Evolutionary conservation across 2,113 vertebrate species (phyloP), one percentile per base, ranked within the genome.

Genomic region (Odocoileus hemionus): DNA sequence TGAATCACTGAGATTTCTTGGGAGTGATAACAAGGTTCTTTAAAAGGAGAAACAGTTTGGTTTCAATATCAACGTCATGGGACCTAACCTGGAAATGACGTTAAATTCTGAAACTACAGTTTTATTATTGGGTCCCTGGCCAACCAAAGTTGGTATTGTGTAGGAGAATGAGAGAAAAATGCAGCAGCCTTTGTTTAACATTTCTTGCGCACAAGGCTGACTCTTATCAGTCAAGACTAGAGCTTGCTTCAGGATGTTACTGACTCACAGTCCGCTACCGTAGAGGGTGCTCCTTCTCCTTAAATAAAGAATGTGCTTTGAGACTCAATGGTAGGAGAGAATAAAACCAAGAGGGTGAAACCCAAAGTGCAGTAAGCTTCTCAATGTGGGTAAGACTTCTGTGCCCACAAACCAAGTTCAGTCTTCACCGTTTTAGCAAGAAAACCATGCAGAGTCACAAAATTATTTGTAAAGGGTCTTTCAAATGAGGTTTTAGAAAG

Each of bases 21-120:
- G 96, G 93, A 94, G 50, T 76, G 76, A 93, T 96, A 98, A 94
- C 92, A 93, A 95, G 43, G 93, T 54, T 96, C 79, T 74, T 78
- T 87, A 61, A 94, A 89, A 88, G 15, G 93, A 39, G 17, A 88
- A 88, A 89, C 78, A 39, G 30, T 43, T 97, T 97, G 83, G 43
- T 94, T 86, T 98, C 92, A 82, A 97, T 85, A 86, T 98, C 87
- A 94, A 67, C 92, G 10, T 67, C 90, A n/a, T 52, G 83, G 64
- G 25, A 95, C 57, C 83, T 36, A 86, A 92, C 92, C 88, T 91
- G 70, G 12, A 91, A 91, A 97, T 52, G 43, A 93, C 94, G 50
- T 50, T 96, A 91, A 33, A 86, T 36, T 89, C 39, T 70, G 43
- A 23, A 85, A 39, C n/a, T 52, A 84, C n/a, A 36, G 6, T 95